Percentiles rank a stretch among this genome's conserved stretches.
Conservation (phyloP, 2,797 vertebrate genomes). For the Echeneis naucrates region DNA sequence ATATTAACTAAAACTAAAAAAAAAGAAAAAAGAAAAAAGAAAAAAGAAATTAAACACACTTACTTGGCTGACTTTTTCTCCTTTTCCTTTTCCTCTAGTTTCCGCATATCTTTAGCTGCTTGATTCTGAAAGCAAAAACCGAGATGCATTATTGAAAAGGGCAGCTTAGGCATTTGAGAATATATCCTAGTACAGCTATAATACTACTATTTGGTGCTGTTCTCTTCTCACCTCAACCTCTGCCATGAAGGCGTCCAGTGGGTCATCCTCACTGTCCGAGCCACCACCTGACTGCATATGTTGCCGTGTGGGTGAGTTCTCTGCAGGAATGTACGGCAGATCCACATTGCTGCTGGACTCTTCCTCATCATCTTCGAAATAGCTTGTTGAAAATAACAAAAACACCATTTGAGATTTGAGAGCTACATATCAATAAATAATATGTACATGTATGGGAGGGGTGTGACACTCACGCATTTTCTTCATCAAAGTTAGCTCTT, state of each 20-base stretch:
- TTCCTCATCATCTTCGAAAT: slow-evolving; percentile 99
- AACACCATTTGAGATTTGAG: not conserved
- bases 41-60: slow-evolving; percentile 66
- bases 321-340: slow-evolving; percentile 97
- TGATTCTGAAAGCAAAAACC: slow-evolving; percentile 86
- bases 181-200: not conserved
- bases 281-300: slow-evolving; percentile 91
- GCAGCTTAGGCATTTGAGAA: not conserved
- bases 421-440: not conserved
- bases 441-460: not conserved
- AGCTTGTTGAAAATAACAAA: slow-evolving; percentile 79
- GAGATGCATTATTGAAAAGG: not conserved
- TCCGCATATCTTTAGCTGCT: slow-evolving; percentile 98
- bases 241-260: slow-evolving; percentile 98
- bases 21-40: slow-evolving; percentile 21
- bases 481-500: slow-evolving; percentile 96
- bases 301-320: slow-evolving; percentile 97
- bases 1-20: slow-evolving; percentile 7
- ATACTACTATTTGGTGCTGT: not conserved
- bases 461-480: slow-evolving; percentile 92
- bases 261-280: slow-evolving; percentile 98
- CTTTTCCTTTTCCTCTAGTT: slow-evolving; percentile 96
- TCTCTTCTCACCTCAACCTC: slow-evolving; percentile 92
- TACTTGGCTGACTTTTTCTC: slow-evolving; percentile 97
- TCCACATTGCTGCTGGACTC: slow-evolving; percentile 91